Evolutionary conservation across 2,113 vertebrate species (phyloP), one percentile per base, ranked within the genome.

Genomic region (Rutilus rutilus): DNA sequence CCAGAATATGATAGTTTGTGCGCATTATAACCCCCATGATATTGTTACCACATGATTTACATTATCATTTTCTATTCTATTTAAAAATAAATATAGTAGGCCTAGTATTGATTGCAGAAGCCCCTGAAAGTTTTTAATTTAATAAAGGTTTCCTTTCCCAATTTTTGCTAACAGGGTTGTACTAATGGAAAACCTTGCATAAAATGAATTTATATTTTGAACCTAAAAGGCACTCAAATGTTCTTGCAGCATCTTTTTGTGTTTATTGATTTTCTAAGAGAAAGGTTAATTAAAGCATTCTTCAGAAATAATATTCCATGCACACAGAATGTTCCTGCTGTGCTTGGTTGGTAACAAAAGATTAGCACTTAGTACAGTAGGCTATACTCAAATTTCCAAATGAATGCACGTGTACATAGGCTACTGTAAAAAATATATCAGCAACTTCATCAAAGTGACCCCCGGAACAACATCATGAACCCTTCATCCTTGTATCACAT

Each of bases 381-480:
- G 27, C 27, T 42, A 42, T 42, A 42, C 39, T 71, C 19, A 71
- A 39, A 71, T n/a, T 23, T 42, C 67, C 21, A 42, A 73, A 71
- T 2, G 1, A 71, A 39, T 71, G 1, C 36, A 39, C 1, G 33
- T 23, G 33, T 2, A 7, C 52, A 54, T 33, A 30, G 36, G 36
- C 36, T 57, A 57, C 54, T 23, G 54, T 57, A 33, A 69, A 69
- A 69, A 36, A 69, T 11, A 21, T 15, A 27, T 54, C 36, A 45
- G 15, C 25, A 52, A 62, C 59, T 15, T 84, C 83, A 69, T 91
- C 89, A 93, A 94, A 92, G 92, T 94, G 91, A 94, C 92, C 90
- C 83, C n/a, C 50, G 39, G 88, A 91, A 91, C 67, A 88, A 27
- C 64, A 33, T 69, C 79, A 71, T 79, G 83, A 87, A 75, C 91